These are phyloP conservation scores for Malurus leucopterus DNA, from an alignment of 2,797 vertebrate species.

Conservation along the genomic window DNA sequence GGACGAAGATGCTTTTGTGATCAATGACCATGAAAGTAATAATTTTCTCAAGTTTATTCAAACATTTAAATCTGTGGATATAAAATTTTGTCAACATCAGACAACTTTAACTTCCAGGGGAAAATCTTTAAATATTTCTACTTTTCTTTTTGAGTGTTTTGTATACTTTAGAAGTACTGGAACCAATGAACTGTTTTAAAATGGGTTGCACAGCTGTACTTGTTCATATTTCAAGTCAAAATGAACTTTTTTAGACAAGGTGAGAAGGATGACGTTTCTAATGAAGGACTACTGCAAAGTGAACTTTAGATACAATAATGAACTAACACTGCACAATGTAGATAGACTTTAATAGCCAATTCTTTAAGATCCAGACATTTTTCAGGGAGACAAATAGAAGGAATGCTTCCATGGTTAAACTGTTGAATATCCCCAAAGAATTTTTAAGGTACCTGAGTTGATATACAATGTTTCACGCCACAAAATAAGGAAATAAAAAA, in stretches of 20 bases:
- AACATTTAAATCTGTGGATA: not conserved
- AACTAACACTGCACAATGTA: not conserved
- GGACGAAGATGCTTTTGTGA: not conserved
- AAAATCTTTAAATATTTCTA: not conserved
- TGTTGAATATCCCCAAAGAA: not conserved
- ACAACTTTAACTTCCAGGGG: not conserved
- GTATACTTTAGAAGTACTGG: not conserved
- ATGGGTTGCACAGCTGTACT: not conserved
- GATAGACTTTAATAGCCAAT: slow-evolving; percentile 24
- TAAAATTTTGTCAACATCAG: not conserved
- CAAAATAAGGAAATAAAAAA: not conserved
- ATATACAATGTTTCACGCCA: not conserved
- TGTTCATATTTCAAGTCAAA: slow-evolving; percentile 4
- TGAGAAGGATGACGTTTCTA: not conserved
- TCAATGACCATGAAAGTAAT: not conserved
- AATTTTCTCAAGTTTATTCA: not conserved
- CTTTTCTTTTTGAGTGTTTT: not conserved
- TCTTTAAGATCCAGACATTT: not conserved
- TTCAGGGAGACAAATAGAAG: slow-evolving; percentile 32
- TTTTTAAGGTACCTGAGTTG: not conserved
- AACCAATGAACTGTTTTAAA: not conserved
- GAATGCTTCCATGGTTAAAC: not conserved
- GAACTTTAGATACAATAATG: not conserved
- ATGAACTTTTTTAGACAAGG: not conserved
- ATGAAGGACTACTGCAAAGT: not conserved